Conservation (phyloP, 2,888 invertebrate genomes). For the Seira ritae region DNA sequence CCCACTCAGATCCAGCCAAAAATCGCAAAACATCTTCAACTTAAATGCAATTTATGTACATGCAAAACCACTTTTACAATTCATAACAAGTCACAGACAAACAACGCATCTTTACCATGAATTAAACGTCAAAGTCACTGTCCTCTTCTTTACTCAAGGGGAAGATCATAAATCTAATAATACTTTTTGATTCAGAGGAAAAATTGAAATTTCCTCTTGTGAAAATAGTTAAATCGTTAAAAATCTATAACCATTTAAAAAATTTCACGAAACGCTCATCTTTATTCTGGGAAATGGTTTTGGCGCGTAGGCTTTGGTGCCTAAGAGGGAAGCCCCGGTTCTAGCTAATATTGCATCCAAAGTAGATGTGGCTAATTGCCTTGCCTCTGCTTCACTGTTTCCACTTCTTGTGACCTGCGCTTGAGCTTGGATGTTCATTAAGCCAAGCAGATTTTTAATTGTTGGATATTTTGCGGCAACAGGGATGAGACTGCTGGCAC, state of each 20-base stretch:
- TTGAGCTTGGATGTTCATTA: constrained; percentile 54
- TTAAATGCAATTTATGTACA: too few species aligned
- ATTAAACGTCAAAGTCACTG: too few species aligned
- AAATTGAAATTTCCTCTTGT: constrained; percentile 25
- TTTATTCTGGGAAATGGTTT: constrained; percentile 46
- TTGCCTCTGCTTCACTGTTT: constrained; percentile 34
- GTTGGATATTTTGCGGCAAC: constrained; percentile 51
- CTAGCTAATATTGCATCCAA: constrained; percentile 42
- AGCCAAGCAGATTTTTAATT: constrained; percentile 50
- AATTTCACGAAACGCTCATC: constrained; percentile 38
- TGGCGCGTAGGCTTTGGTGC: constrained; percentile 43
- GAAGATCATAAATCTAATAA: constrained; percentile 39
- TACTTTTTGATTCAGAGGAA: constrained; percentile 39
- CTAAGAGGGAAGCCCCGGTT: constrained; percentile 52
- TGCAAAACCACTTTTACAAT: too few species aligned
- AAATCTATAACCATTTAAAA: neutral
- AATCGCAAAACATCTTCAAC: neutral
- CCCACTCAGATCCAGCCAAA: constrained; percentile 2
- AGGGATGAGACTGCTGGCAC: constrained; percentile 51
- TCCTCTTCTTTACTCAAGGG: too few species aligned
- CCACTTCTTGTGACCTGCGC: constrained; percentile 14
- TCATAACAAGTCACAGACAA: too few species aligned
- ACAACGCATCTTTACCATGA: too few species aligned
- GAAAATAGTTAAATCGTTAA: constrained; percentile 27
- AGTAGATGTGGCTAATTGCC: constrained; percentile 44